Evolutionary conservation across 2,797 vertebrate genomes (phyloP).

Genomic region (Acridotheres tristis): DNA sequence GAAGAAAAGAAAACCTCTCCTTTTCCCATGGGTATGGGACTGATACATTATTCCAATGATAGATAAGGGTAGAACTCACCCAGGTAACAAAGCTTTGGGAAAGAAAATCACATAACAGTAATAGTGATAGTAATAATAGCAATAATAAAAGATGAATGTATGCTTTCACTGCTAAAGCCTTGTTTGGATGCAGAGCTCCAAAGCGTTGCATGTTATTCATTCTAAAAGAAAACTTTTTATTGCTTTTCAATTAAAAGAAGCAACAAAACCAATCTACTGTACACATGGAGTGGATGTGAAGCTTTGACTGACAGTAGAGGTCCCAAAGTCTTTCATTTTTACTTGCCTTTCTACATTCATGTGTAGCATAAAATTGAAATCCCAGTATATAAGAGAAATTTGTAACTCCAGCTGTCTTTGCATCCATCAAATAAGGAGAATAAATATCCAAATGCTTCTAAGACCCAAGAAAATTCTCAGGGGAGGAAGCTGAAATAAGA

Average conservation of each 20-base stretch:
- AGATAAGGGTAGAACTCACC: not conserved
- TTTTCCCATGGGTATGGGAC: not conserved
- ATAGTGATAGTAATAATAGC: not conserved
- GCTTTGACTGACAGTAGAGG: not conserved
- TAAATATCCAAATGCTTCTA: not conserved
- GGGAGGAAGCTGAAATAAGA: not conserved
- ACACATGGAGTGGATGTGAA: not conserved
- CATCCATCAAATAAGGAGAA: not conserved
- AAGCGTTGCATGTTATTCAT: not conserved
- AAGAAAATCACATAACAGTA: not conserved
- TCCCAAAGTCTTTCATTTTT: not conserved
- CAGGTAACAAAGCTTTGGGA: not conserved
- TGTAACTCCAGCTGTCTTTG: not conserved
- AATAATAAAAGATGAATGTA: not conserved
- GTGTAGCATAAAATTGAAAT: not conserved
- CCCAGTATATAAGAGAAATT: not conserved
- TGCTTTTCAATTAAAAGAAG: not conserved
- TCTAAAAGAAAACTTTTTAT: not conserved
- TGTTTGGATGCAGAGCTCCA: not conserved
- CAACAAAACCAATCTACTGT: not conserved
- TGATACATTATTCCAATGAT: conserved; percentile 1
- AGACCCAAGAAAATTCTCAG: not conserved
- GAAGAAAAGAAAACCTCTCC: conserved; percentile 3
- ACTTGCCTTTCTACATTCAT: not conserved
- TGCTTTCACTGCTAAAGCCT: not conserved